Base-by-base conservation (phyloP, 2,113 vertebrate genomes). In the Oreocharis arfaki region DNA sequence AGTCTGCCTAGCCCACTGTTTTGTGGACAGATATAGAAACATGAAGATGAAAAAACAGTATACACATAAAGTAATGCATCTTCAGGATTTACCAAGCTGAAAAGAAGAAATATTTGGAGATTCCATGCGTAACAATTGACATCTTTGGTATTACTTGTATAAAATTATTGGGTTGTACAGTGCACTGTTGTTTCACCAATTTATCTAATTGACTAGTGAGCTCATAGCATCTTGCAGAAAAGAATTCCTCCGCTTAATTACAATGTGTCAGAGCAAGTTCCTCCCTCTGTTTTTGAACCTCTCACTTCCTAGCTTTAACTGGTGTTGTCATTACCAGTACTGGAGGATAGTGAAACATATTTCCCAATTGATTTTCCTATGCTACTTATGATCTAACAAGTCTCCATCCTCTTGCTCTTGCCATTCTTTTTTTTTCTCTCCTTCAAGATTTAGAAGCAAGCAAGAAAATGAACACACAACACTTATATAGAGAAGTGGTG, bases 321-420 rank as follows among this genome's bases (percentile, higher is more conserved):
- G 24, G 30, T 39, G 3, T 56, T 50, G 12, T n/a, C 42, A 32
- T n/a, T 70, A 63, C 21, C 16, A 49, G 7, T 68, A n/a, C 28
- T 13, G 22, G 11, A 75, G 9, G 9, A 49, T 5, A 79, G 8
- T 0, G 0, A 57, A 81, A 79, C 4, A 2, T 32, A 47, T 44
- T 79, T 75, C n/a, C 6, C 52, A 69, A 52, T 26, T 56, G 8
- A 18, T 32, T 79, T 83, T 65, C 33, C 42, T 46, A 21, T 44
- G 14, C 4, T 61, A 16, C 27, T 83, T 12, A 26, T 33, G 52
- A 47, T 50, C 81, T 81, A 78, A 22, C 19, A 88, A 35, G 37
- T 60, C 22, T 81, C 23, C 68, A 5, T 46, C 3, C 5, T 88
- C 57, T 63, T 63, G 7, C 13, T 78, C 30, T 74, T 85, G n/a